A percentile compares a stretch with the other conserved stretches of the same genome.
Evolutionary conservation across 2,797 vertebrate species (phyloP).

Genomic region (Botia kubotai): DNA sequence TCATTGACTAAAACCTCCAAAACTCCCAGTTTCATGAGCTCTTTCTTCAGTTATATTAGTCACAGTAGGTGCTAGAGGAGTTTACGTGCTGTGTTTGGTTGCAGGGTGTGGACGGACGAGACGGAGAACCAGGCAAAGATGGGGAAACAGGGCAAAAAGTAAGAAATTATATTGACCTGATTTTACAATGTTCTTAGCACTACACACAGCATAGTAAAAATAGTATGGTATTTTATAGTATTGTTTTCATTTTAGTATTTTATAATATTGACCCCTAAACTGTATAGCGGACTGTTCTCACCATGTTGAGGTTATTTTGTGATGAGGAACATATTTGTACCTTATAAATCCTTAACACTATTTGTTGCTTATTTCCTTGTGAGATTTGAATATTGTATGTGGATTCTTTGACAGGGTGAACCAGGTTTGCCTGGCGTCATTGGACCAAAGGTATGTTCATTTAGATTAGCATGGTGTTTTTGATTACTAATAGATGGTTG

Average conservation of each 20-base stretch:
- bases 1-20: neutral
- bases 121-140: slow-evolving; percentile 79
- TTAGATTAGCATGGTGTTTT: neutral
- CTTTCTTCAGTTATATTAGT: neutral
- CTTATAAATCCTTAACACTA: neutral
- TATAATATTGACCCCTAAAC: too few species aligned
- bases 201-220: neutral
- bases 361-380: neutral
- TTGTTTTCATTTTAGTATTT: neutral
- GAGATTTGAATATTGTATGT: neutral
- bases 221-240: neutral
- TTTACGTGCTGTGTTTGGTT: slow-evolving; percentile 44
- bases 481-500: neutral
- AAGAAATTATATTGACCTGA: slow-evolving; percentile 26
- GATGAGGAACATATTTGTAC: neutral
- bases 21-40: neutral
- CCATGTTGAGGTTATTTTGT: neutral
- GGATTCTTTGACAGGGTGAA: slow-evolving; percentile 82
- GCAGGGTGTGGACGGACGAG: slow-evolving; percentile 85
- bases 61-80: neutral
- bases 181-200: neutral
- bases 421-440: slow-evolving; percentile 77
- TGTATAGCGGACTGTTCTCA: neutral
- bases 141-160: slow-evolving; percentile 89
- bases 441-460: slow-evolving; percentile 83